Evolutionary conservation across 2,113 vertebrate genomes (phyloP).

Genomic region (Ascaphus truei): DNA sequence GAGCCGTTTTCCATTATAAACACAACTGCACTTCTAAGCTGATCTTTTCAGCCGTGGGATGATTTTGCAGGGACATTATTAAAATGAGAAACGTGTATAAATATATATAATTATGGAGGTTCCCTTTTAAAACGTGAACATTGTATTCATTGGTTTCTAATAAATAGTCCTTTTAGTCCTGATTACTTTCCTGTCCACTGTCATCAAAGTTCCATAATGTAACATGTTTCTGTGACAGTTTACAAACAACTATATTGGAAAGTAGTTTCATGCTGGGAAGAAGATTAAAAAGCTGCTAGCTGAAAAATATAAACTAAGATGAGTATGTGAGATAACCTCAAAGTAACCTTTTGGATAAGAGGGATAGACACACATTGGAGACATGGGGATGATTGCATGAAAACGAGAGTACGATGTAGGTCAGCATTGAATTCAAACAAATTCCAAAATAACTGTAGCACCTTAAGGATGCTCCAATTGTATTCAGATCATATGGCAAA

Average conservation of each 20-base stretch:
- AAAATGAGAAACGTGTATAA: too few species aligned
- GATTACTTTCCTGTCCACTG: too few species aligned
- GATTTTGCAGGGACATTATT: too few species aligned
- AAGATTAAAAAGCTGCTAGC: constrained; percentile 3
- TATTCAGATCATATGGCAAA: background rate
- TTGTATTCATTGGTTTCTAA: too few species aligned
- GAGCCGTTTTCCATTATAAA: too few species aligned
- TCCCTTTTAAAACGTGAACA: too few species aligned
- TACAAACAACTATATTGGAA: background rate
- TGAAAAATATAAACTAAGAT: constrained; percentile 7
- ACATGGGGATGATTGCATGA: background rate
- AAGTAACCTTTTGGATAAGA: background rate
- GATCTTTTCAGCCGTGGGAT: too few species aligned
- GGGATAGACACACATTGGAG: background rate
- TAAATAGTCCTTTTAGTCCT: too few species aligned
- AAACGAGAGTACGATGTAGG: background rate
- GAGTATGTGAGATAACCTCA: constrained; percentile 18
- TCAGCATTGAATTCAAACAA: background rate
- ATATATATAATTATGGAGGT: too few species aligned
- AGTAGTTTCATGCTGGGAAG: constrained; percentile 3
- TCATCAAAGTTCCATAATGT: too few species aligned
- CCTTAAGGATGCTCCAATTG: background rate
- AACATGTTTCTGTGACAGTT: background rate
- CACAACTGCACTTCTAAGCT: too few species aligned
- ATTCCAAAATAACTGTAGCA: background rate